phyloP scores from a whole-genome alignment of 2,113 vertebrate species.

The Hippolais icterina region DNA sequence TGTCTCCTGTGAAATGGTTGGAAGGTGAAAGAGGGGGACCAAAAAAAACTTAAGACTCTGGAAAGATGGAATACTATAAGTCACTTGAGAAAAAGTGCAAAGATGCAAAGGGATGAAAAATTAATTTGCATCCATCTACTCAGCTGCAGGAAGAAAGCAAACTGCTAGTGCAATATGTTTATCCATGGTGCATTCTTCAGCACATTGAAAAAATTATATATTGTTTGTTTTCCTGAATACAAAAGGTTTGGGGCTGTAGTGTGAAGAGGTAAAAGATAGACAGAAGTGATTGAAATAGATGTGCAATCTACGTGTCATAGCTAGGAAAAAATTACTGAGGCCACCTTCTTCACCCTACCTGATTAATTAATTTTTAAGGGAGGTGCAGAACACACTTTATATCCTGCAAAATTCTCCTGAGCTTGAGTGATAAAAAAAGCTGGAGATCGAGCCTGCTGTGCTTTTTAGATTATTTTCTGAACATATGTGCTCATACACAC shows the following conservation, averaged over 20 bases:
- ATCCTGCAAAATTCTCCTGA: not conserved
- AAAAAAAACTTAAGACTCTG: not conserved
- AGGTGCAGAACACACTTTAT: not conserved
- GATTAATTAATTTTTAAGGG: not conserved
- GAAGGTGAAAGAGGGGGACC: not conserved
- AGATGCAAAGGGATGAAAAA: not conserved
- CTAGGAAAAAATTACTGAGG: not conserved
- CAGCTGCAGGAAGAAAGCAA: not conserved
- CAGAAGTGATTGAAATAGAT: not conserved
- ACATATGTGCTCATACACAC: not conserved
- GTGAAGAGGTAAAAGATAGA: not conserved
- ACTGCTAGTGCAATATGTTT: not conserved
- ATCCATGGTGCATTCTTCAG: not conserved
- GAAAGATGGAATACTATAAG: not conserved
- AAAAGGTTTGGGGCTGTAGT: not conserved
- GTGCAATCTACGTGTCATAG: not conserved
- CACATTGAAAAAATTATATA: not conserved
- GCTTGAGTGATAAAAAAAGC: not conserved
- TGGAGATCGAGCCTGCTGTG: slow-evolving; percentile 2
- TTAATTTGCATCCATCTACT: not conserved
- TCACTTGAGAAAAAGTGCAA: not conserved
- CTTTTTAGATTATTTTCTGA: not conserved
- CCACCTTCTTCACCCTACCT: not conserved
- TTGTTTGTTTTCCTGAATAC: not conserved
- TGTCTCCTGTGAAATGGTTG: not conserved